Evolutionary conservation across 2,113 vertebrate species (phyloP).

Genomic region (Gobiocypris rarus): DNA sequence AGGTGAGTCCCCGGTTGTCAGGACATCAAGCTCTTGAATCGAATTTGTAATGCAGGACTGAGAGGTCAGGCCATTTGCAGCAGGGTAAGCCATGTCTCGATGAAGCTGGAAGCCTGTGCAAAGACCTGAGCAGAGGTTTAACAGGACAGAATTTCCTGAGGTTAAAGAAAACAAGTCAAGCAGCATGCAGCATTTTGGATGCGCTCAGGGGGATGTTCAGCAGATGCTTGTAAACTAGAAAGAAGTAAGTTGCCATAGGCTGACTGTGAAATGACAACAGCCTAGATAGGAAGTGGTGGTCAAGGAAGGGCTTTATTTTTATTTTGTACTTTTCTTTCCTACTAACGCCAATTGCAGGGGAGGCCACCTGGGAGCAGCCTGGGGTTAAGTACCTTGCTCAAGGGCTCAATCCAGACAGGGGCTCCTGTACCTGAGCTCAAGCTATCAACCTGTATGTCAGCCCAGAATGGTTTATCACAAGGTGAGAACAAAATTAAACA

Average conservation of each 20-base stretch:
- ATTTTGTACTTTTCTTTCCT: conserved; percentile 21
- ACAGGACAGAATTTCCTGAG: conserved; percentile 5
- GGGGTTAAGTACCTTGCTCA: conserved; percentile 22
- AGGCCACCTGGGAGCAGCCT: conserved; percentile 7
- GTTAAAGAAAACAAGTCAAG: conserved; percentile 33
- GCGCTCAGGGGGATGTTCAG: neutral
- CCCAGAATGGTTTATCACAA: neutral
- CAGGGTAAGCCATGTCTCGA: neutral
- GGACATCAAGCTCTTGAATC: conserved; percentile 1
- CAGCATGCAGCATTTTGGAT: conserved; percentile 15
- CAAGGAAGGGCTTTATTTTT: conserved; percentile 23
- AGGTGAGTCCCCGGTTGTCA: neutral
- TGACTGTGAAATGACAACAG: conserved; percentile 11
- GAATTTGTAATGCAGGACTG: conserved; percentile 1
- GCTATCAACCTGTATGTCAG: conserved; percentile 5
- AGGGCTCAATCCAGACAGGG: conserved; percentile 10
- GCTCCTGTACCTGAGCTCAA: neutral
- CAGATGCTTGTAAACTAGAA: neutral
- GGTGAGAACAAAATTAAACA: neutral
- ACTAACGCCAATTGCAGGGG: neutral
- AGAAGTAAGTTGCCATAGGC: neutral
- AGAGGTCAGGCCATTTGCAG: conserved; percentile 2
- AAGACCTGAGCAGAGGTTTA: conserved; percentile 16
- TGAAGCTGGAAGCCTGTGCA: neutral
- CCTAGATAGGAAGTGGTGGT: neutral